phyloP scores from a whole-genome alignment of 2,113 vertebrate genomes.

The Anseranas semipalmata region DNA sequence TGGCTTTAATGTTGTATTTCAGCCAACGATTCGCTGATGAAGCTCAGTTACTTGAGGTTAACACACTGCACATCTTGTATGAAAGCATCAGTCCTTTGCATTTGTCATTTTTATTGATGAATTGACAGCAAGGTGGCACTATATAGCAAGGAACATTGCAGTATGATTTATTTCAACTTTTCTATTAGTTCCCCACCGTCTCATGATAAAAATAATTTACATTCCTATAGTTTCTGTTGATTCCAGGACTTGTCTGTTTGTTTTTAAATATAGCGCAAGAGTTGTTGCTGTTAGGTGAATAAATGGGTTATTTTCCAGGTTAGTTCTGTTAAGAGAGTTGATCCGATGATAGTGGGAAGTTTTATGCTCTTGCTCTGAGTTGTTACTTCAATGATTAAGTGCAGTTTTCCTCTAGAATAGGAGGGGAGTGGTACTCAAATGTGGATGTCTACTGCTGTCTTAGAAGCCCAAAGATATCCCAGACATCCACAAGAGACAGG shows the following conservation, averaged over 20 bases:
- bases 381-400: fast-evolving
- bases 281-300: not conserved
- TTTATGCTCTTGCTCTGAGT: not conserved
- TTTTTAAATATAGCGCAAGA: not conserved
- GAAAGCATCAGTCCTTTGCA: fast-evolving
- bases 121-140: constrained; percentile 72
- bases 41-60: not conserved
- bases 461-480: not conserved
- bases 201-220: not conserved
- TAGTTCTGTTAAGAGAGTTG: not conserved
- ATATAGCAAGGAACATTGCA: not conserved
- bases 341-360: not conserved
- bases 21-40: fast-evolving
- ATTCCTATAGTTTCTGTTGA: not conserved
- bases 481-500: not conserved
- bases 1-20: fast-evolving
- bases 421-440: not conserved
- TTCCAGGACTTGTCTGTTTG: fast-evolving
- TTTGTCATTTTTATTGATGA: not conserved
- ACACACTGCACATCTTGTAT: fast-evolving
- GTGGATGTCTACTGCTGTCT: fast-evolving
- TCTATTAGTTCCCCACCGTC: not conserved
- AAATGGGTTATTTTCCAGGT: not conserved
- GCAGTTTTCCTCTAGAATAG: not conserved
- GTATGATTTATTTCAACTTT: not conserved